Percentiles rank a stretch among this genome's conserved stretches.
phyloP scores from a whole-genome alignment of 2,888 invertebrate genomes.

The Ptilodon capucinus region DNA sequence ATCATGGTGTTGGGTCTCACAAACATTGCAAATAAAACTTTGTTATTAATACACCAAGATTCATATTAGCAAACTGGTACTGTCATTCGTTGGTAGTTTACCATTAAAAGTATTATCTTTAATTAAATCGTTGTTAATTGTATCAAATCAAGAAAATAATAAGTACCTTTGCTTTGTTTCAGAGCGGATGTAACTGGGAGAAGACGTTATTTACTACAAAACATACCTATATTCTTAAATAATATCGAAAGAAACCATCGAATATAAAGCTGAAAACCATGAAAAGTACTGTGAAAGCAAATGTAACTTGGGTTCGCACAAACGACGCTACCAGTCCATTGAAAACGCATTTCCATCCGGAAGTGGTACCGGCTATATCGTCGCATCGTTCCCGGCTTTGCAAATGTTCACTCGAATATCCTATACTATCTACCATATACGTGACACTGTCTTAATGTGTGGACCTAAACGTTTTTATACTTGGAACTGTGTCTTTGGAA shows the following conservation, averaged over 20 bases:
- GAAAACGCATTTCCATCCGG: slow-evolving; percentile 62
- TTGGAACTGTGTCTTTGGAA: neutral
- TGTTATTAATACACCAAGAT: no score
- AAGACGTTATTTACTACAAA: no score
- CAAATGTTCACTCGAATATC: slow-evolving; percentile 48
- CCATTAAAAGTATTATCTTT: no score
- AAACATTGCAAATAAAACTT: no score
- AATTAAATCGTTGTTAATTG: no score
- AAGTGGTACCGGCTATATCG: slow-evolving; percentile 56
- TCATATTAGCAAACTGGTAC: no score
- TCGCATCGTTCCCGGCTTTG: slow-evolving; percentile 54
- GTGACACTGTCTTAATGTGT: slow-evolving; percentile 23
- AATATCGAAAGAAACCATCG: neutral
- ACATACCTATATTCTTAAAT: neutral
- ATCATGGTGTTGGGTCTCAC: no score
- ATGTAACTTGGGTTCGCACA: slow-evolving; percentile 37
- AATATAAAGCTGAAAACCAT: slow-evolving; percentile 19
- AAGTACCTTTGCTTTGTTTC: no score
- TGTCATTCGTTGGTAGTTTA: no score
- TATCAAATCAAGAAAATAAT: no score
- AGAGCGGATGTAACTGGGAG: no score
- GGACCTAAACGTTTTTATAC: slow-evolving; percentile 27
- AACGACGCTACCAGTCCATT: slow-evolving; percentile 40
- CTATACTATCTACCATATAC: slow-evolving; percentile 45
- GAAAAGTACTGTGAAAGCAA: slow-evolving; percentile 25